Conservation (phyloP, 1,140 invertebrate species). For the Pachyrhynchus sulphureomaculatus region DNA sequence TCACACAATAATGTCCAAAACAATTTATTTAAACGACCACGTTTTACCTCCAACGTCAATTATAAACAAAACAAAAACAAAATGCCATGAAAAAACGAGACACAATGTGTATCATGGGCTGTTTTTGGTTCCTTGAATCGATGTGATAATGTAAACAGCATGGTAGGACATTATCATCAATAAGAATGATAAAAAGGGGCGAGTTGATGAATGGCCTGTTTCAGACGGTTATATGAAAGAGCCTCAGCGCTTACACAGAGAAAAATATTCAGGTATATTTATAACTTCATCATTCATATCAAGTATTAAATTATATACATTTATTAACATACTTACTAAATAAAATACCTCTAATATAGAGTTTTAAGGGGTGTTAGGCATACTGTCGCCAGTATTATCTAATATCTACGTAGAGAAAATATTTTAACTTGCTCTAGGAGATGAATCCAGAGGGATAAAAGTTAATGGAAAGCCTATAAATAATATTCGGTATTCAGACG, state of each 20-base stretch:
- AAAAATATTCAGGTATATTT: conserved; percentile 4
- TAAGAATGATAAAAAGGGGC: conserved; percentile 19
- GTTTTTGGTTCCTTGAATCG: conserved; percentile 30
- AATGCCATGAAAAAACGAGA: conserved; percentile 4
- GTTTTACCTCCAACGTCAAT: neutral
- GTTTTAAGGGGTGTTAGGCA: too few relatives aligned
- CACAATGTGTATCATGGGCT: conserved; percentile 25
- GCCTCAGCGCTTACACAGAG: neutral
- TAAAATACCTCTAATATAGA: too few relatives aligned
- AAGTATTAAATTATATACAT: too few relatives aligned
- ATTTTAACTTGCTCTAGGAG: too few relatives aligned
- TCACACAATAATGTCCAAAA: neutral
- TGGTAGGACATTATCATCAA: conserved; percentile 24
- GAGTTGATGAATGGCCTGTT: conserved; percentile 25
- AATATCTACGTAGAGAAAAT: too few relatives aligned
- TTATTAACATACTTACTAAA: too few relatives aligned
- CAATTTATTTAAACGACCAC: conserved; percentile 16
- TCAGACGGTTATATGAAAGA: conserved; percentile 17
- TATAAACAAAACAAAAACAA: neutral
- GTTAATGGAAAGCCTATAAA: too few relatives aligned
- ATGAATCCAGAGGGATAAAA: too few relatives aligned
- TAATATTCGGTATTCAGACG: too few relatives aligned
- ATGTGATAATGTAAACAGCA: conserved; percentile 29
- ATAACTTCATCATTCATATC: neutral
- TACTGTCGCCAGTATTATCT: too few relatives aligned